Conservation (phyloP, 1,140 invertebrate genomes). For the Zaprionus davidi region DNA sequence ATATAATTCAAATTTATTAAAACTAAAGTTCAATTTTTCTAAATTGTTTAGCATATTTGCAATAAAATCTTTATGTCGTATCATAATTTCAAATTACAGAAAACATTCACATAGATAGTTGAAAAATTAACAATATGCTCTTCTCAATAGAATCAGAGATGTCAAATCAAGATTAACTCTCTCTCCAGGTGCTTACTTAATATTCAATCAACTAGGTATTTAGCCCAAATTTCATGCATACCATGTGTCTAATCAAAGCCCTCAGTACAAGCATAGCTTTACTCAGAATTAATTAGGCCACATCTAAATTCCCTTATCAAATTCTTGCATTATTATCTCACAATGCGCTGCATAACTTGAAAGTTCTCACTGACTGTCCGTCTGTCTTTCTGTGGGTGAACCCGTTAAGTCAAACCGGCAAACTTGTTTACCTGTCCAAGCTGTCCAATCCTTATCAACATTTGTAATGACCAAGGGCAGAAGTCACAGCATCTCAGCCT, state of each 20-base stretch:
- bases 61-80: background rate
- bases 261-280: background rate
- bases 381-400: background rate
- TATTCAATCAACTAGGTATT: background rate
- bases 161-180: too few species aligned
- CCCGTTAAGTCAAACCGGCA: background rate
- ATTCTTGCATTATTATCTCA: background rate
- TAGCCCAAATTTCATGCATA: background rate
- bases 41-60: background rate
- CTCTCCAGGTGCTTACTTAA: background rate
- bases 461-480: conserved; percentile 4
- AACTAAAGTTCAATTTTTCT: background rate
- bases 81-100: too few species aligned
- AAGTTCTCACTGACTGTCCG: background rate
- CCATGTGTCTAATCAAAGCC: background rate
- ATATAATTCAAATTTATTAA: background rate
- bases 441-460: conserved; percentile 17
- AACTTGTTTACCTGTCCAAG: conserved; percentile 17
- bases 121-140: too few species aligned
- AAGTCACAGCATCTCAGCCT: background rate
- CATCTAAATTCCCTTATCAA: background rate
- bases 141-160: too few species aligned
- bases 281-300: background rate
- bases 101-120: too few species aligned
- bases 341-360: conserved; percentile 5